phyloP scores from a whole-genome alignment of 2,888 invertebrate genomes.

The Agriopis marginaria region DNA sequence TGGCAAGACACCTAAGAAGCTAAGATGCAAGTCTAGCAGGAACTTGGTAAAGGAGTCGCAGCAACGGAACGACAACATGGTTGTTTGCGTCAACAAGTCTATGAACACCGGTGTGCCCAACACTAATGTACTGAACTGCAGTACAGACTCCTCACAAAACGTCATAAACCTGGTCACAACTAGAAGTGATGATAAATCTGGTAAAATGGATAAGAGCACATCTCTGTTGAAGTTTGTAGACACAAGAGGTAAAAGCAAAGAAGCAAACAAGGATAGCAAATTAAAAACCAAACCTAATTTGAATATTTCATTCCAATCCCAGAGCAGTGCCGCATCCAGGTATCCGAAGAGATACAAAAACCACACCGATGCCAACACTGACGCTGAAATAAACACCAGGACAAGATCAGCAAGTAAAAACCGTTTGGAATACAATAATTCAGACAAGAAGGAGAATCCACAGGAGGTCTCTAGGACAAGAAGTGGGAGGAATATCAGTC shows the following conservation, averaged over 20 bases:
- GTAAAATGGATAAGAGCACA: conserved; percentile 64
- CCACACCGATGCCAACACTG: conserved; percentile 35
- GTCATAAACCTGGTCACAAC: conserved; percentile 69
- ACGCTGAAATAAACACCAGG: conserved; percentile 31
- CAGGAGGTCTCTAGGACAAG: conserved; percentile 65
- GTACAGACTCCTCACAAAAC: conserved; percentile 76
- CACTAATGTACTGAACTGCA: conserved; percentile 61
- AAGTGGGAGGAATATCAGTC: conserved; percentile 68
- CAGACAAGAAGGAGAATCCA: conserved; percentile 69
- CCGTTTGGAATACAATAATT: conserved; percentile 58
- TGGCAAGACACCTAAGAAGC: conserved; percentile 66
- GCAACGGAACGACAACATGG: conserved; percentile 56
- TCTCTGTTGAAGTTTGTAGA: conserved; percentile 73
- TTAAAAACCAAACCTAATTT: conserved; percentile 52
- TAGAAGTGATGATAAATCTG: conserved; percentile 57
- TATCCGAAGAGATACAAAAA: conserved; percentile 72
- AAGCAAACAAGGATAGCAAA: conserved; percentile 42
- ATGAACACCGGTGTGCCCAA: conserved; percentile 61
- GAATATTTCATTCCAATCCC: conserved; percentile 68
- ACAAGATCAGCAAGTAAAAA: conserved; percentile 52
- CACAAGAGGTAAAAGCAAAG: conserved; percentile 53
- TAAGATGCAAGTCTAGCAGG: conserved; percentile 64
- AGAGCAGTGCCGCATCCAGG: conserved; percentile 64
- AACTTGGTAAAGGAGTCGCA: conserved; percentile 66
- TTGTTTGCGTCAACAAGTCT: conserved; percentile 71